Percentiles rank a stretch among this genome's conserved stretches.
phyloP scores from a whole-genome alignment of 2,797 vertebrate species.

The Pseudochromis fuscus region DNA sequence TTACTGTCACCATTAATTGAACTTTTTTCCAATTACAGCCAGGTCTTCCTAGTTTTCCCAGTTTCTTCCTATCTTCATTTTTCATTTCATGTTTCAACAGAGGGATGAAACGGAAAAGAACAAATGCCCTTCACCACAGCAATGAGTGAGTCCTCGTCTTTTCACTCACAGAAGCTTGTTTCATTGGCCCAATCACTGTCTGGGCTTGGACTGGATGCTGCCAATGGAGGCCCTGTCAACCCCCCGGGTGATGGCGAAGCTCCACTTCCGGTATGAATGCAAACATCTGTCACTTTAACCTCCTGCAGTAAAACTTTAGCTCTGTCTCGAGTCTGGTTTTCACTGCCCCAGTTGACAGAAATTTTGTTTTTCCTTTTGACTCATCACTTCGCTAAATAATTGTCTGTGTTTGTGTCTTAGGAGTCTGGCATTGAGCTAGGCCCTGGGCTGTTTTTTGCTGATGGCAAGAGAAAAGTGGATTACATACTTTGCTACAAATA shows the following conservation, averaged over 20 bases:
- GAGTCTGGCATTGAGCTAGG: slow-evolving; percentile 80
- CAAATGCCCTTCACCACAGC: slow-evolving; percentile 73
- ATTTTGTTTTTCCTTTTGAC: background rate
- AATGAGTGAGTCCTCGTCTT: slow-evolving; percentile 76
- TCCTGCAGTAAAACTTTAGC: background rate
- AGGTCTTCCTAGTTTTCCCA: background rate
- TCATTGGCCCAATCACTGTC: slow-evolving; percentile 82
- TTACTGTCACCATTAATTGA: background rate
- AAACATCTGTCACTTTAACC: slow-evolving; percentile 4
- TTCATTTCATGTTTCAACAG: slow-evolving; percentile 68
- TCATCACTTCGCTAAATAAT: slow-evolving; percentile 2
- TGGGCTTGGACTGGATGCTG: slow-evolving; percentile 67
- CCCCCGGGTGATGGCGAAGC: slow-evolving; percentile 51
- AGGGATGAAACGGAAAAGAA: slow-evolving; percentile 85
- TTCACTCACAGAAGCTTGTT: slow-evolving; percentile 83
- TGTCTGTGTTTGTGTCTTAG: slow-evolving; percentile 61
- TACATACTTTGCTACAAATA: slow-evolving; percentile 94
- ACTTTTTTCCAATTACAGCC: too few species aligned
- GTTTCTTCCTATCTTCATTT: background rate
- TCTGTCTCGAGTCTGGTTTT: background rate
- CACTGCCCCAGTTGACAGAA: background rate
- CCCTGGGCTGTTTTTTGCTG: slow-evolving; percentile 88
- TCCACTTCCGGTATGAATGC: slow-evolving; percentile 63
- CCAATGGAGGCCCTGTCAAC: slow-evolving; percentile 72
- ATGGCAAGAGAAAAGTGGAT: slow-evolving; percentile 94